A percentile compares a stretch with the other conserved stretches of the same genome.
Evolutionary conservation across 1,140 invertebrate species (phyloP).

Genomic region (Conopomorpha cramerella): DNA sequence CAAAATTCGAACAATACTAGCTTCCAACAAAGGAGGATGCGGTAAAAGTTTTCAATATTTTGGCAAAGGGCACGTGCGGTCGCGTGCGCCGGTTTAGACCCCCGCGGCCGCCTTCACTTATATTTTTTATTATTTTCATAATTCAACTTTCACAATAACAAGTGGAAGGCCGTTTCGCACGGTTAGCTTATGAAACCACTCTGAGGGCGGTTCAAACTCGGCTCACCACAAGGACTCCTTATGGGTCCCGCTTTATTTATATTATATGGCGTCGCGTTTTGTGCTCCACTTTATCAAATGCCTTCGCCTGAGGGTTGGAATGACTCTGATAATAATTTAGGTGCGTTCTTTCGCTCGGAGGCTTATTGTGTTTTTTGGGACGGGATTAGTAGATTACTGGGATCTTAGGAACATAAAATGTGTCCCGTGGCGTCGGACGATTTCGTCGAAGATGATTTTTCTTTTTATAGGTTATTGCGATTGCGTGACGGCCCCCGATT

Average conservation of each 20-base stretch:
- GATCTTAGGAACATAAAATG: conserved; percentile 20
- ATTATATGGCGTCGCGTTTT: conserved; percentile 36
- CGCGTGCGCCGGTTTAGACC: conserved; percentile 44
- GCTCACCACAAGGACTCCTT: conserved; percentile 50
- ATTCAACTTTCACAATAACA: conserved; percentile 59
- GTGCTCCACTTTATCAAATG: conserved; percentile 58
- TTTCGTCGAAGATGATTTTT: too few relatives aligned
- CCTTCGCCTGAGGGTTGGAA: conserved; percentile 41
- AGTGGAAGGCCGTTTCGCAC: conserved; percentile 55
- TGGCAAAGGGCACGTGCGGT: conserved; percentile 39
- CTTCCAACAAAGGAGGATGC: conserved; percentile 14
- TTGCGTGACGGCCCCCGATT: too few relatives aligned
- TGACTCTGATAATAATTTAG: conserved; percentile 47
- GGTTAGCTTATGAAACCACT: conserved; percentile 52
- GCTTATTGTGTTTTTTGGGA: conserved; percentile 53
- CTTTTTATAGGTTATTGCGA: too few relatives aligned
- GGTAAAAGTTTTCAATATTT: conserved; percentile 60
- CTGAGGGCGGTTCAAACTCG: conserved; percentile 18
- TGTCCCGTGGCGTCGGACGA: conserved; percentile 6
- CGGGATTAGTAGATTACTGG: conserved; percentile 30
- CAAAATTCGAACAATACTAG: too few relatives aligned
- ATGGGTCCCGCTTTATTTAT: conserved; percentile 51
- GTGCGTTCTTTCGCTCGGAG: conserved; percentile 21
- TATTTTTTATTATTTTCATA: conserved; percentile 61
- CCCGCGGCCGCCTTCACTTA: conserved; percentile 17